A percentile compares a stretch with the other conserved stretches of the same genome.
Conservation (phyloP, 2,888 invertebrate species). For the Gryllus longicercus region DNA sequence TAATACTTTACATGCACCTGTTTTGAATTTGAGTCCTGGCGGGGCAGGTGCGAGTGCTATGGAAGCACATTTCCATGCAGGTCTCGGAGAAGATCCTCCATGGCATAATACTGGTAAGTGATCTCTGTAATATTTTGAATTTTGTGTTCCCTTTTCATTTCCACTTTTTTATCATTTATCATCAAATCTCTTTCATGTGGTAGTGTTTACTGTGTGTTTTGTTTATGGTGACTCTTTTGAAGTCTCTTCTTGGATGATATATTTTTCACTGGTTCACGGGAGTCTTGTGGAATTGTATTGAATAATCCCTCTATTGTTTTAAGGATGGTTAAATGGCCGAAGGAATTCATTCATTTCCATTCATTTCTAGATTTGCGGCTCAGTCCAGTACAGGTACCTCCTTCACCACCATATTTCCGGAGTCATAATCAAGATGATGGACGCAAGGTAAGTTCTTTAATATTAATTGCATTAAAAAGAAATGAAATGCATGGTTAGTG, state of each 20-base stretch:
- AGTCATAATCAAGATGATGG: conserved; percentile 55
- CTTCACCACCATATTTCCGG: conserved; percentile 54
- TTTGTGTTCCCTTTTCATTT: too few species aligned
- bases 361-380: conserved; percentile 50
- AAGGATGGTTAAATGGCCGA: too few species aligned
- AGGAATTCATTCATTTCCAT: too few species aligned
- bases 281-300: too few species aligned
- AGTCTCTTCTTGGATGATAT: too few species aligned
- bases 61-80: conserved; percentile 39
- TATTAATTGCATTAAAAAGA: background rate
- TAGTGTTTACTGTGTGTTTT: too few species aligned
- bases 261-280: too few species aligned
- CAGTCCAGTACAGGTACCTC: conserved; percentile 56
- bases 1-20: conserved; percentile 46
- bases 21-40: conserved; percentile 49
- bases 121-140: background rate
- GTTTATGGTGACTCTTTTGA: too few species aligned
- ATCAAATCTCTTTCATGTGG: too few species aligned
- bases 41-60: conserved; percentile 38
- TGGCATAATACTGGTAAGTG: background rate
- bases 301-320: too few species aligned
- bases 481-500: too few species aligned
- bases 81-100: conserved; percentile 24
- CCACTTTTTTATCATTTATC: background rate
- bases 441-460: conserved; percentile 52